Conservation (phyloP, 2,113 vertebrate species). For the Drymodes brunneopygia region DNA sequence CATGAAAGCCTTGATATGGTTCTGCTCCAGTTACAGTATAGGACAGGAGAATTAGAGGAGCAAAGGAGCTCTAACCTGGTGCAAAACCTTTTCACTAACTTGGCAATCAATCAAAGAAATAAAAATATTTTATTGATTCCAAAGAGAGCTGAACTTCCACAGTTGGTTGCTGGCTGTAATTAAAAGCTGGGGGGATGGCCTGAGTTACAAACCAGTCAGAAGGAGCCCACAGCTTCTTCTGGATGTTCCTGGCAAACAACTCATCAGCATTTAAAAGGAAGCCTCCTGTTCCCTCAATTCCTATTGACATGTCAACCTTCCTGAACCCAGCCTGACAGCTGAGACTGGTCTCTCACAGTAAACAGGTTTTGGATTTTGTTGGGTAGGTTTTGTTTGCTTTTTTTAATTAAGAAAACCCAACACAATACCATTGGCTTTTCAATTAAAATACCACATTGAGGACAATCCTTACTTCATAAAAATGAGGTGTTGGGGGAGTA, state of each 20-base stretch:
- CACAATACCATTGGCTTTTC: background rate
- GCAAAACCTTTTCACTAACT: constrained; percentile 31
- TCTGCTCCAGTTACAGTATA: constrained; percentile 73
- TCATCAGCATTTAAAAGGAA: constrained; percentile 38
- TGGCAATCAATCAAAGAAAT: constrained; percentile 26
- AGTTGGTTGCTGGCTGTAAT: constrained; percentile 25
- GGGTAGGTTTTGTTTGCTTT: background rate
- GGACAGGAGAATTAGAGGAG: constrained; percentile 72
- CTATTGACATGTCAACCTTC: background rate
- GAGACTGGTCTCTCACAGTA: background rate
- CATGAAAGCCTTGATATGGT: constrained; percentile 58
- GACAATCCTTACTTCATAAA: background rate
- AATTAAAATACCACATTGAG: background rate
- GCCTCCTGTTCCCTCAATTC: constrained; percentile 34
- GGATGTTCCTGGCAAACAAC: constrained; percentile 7
- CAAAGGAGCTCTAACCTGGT: constrained; percentile 63
- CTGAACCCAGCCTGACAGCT: background rate
- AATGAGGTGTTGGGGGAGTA: background rate
- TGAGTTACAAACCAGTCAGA: constrained; percentile 9
- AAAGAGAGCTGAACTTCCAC: constrained; percentile 20
- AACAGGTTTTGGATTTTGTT: background rate
- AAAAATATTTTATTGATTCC: constrained; percentile 40
- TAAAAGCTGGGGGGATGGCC: background rate
- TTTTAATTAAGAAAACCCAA: background rate
- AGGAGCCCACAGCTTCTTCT: background rate